Conservation (phyloP, 2,113 vertebrate species). For the Plecotus auritus region DNA sequence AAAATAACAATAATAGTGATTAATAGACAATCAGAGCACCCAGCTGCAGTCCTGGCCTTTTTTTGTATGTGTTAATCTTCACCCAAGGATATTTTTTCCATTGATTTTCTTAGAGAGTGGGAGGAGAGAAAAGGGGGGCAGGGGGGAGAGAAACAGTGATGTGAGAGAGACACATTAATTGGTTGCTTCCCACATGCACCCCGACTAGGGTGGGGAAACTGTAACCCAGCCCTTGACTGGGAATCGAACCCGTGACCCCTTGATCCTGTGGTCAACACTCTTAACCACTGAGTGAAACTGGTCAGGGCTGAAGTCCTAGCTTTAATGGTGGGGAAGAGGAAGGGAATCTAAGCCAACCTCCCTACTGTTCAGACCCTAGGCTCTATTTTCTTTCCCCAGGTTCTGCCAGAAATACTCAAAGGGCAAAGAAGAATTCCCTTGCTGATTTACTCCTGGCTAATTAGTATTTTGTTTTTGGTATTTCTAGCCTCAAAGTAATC, state of each 20-base stretch:
- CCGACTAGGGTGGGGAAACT: no score
- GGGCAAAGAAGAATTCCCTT: conserved; percentile 5
- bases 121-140: no score
- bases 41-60: background rate
- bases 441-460: background rate
- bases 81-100: no score
- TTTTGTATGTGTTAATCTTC: no score
- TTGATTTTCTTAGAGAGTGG: no score
- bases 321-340: background rate
- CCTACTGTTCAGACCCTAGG: background rate
- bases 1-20: conserved; percentile 4
- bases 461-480: background rate
- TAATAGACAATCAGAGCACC: background rate
- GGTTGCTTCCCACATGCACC: no score
- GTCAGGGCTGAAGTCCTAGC: background rate
- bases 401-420: background rate
- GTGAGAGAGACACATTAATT: no score
- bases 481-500: conserved; percentile 16
- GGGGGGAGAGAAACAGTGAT: no score
- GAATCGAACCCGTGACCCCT: no score
- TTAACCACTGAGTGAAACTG: no score
- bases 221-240: no score
- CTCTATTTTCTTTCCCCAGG: background rate
- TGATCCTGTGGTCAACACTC: no score
- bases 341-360: background rate